Evolutionary conservation across 2,888 invertebrate genomes (phyloP), one percentile per base, ranked within the genome.

Genomic region (Noctua comes): DNA sequence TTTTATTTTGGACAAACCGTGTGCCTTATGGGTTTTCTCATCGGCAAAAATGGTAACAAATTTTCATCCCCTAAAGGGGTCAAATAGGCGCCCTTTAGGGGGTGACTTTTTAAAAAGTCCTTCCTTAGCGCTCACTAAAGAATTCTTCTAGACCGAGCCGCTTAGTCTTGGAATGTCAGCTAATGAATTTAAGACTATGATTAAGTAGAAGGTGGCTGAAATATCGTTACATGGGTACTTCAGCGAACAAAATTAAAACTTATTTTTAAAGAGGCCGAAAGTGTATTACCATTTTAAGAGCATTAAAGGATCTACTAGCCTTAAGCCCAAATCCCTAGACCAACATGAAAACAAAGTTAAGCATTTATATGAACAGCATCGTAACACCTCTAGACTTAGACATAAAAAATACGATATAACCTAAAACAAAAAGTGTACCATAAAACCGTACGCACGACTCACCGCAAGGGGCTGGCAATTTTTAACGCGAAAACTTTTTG

Each of bases 391-490:
- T 18, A 68, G 66, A 59, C 71, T 66, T 40, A 77, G 40, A 65
- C n/a, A 78, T 80, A 78, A 85, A 83, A 76, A 78, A 70, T 84
- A 79, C 68, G 51, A 74, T 40, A 83, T 70, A 88, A 88, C 87
- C 83, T 82, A 36, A 84, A 87, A 84, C 87, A 87, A 78, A 80
- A 87, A 77, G 65, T 71, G 65, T 86, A 86, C 85, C 84, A 80
- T 84, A 82, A 90, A 90, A 80, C 76, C 79, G 81, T 79, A 77
- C 71, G 83, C 76, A 89, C 90, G 89, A 90, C 87, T 90, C 75
- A 89, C 91, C 91, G 90, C 90, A 92, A 91, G 89, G 88, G 90
- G 88, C 91, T 91, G 92, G 91, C 92, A 91, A 94, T 94, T 93
- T 93, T 93, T 92, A 92, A 92, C 91, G 91, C 85, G 90, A 89